Evolutionary conservation across 2,888 invertebrate genomes (phyloP), one percentile per base, ranked within the genome.

Genomic region (Oscheius sp.): DNA sequence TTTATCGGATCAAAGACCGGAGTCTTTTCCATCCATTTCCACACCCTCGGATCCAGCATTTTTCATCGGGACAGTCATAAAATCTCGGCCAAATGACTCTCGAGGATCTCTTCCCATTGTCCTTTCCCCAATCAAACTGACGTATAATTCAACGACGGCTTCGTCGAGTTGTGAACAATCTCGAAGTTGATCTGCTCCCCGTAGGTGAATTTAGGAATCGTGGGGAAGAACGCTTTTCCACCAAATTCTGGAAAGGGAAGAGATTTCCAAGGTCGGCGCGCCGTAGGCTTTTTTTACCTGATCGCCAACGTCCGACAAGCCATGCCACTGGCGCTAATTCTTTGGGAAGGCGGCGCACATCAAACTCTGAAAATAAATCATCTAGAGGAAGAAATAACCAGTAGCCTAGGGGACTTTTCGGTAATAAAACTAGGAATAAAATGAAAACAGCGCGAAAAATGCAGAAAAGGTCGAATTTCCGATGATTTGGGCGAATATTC

Each of bases 171-270:
- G 56, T 61, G n/a, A 2, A 66, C 66, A 13, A 66, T 66, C 49
- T 66, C 66, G 27, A 66, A 66, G 35, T 66, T 66, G 46, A 88
- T 70, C 69, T 87, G 78, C 72, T 88, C 88, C 12, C 88, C 88
- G 66, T 88, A 88, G 6, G 87, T 87, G 76, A 88, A 87, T 55
- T 80, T 81, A 1, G 88, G 88, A 71, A 88, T 88, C 1, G 88
- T 88, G 6, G 88, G 88, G 71, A 88, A 88, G 64, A 84, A 82
- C 3, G 87, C 87, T 61, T 69, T 72, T 66, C 66, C 69, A 12
- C 69, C 69, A 27, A 75, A 75, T 56, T 66, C 66, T 61, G 7
- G n/a, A 41, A 35, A 66, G 43, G 27, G 7, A 29, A 45, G 27
- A 72, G n/a, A 21, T 72, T 58, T 25, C 9, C 35, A 46, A 13